Evolutionary conservation across 2,797 vertebrate species (phyloP).

Genomic region (Gymnocypris eckloni): DNA sequence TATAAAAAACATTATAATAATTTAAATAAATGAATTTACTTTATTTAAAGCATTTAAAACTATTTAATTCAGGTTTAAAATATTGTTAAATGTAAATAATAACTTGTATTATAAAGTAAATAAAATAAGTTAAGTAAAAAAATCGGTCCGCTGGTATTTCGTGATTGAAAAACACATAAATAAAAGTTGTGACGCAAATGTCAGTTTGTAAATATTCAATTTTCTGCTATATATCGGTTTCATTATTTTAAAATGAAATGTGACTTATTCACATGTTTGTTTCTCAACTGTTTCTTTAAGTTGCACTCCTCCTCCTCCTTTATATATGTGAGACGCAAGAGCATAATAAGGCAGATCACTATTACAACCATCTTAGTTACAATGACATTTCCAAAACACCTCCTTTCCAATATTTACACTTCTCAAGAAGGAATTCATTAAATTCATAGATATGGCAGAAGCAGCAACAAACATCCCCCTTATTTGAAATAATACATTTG

Average conservation of each 20-base stretch:
- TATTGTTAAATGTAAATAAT: not conserved
- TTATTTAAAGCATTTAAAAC: not conserved
- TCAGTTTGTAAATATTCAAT: not conserved
- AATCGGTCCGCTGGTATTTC: not conserved
- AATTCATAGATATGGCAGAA: not conserved
- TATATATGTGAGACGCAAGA: not conserved
- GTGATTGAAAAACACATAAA: not conserved
- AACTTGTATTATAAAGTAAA: no score
- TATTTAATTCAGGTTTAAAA: not conserved
- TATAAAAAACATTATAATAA: not conserved
- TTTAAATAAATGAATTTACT: not conserved
- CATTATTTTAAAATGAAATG: not conserved
- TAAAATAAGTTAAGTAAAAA: no score
- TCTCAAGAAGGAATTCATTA: not conserved
- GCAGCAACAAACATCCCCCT: not conserved
- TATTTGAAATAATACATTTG: not conserved
- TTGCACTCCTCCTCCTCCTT: no score
- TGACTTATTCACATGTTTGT: not conserved
- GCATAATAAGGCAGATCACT: not conserved
- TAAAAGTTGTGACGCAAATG: no score
- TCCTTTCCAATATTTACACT: not conserved
- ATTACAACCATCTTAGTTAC: slow-evolving; percentile 4
- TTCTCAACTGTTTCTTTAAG: not conserved
- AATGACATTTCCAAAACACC: not conserved
- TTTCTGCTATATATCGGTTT: not conserved